Conservation (phyloP, 2,797 vertebrate species). For the Chelidonichthys spinosus region DNA sequence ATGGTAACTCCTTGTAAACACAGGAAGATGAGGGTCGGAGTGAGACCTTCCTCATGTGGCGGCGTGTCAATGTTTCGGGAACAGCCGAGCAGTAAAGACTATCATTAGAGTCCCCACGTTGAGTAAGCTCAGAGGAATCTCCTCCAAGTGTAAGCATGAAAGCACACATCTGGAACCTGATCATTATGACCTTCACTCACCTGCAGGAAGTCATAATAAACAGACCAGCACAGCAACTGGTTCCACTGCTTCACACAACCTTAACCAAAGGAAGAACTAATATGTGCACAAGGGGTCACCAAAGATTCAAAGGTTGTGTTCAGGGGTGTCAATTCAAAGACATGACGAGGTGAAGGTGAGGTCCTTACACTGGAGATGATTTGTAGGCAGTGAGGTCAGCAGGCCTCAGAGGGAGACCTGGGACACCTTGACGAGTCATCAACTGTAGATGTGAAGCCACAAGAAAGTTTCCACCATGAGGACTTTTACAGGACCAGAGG, state of each 20-base stretch:
- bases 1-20: background rate
- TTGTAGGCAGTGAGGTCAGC: constrained; percentile 26
- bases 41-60: background rate
- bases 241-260: constrained; percentile 14
- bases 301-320: no score
- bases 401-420: background rate
- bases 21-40: constrained; percentile 6
- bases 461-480: constrained; percentile 7
- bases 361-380: background rate
- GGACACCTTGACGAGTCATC: constrained; percentile 3
- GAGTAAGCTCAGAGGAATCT: constrained; percentile 56
- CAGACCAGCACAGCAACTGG: background rate
- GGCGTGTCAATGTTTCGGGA: background rate
- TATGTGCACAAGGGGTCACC: background rate
- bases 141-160: constrained; percentile 39
- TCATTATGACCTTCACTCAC: constrained; percentile 48
- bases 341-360: no score
- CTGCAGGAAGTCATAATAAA: constrained; percentile 37
- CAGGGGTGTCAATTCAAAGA: no score
- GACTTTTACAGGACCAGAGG: constrained; percentile 14
- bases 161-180: constrained; percentile 48
- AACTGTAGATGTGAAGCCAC: constrained; percentile 7
- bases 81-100: constrained; percentile 35
- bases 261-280: background rate
- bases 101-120: constrained; percentile 47